phyloP scores from a whole-genome alignment of 2,113 vertebrate genomes.

The Lipophrys pholis region DNA sequence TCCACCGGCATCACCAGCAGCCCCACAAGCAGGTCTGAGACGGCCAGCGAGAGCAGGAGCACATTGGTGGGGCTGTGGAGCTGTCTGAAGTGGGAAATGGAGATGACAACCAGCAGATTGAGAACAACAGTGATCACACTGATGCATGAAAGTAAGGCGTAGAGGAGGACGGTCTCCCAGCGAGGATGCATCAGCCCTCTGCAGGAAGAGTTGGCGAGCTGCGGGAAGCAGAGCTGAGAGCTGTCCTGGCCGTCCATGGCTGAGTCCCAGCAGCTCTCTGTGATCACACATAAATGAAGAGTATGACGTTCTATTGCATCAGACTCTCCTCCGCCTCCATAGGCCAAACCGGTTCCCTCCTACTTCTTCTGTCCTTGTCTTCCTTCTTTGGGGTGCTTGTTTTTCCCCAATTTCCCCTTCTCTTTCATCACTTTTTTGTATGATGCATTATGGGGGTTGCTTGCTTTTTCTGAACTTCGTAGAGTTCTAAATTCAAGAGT shows the following conservation, averaged over 20 bases:
- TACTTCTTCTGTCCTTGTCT: neutral
- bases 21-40: conserved; percentile 73
- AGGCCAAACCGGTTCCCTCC: no score
- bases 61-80: conserved; percentile 79
- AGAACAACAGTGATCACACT: conserved; percentile 49
- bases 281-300: no score
- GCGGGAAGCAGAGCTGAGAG: conserved; percentile 56
- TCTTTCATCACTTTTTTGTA: neutral
- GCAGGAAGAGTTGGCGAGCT: conserved; percentile 53
- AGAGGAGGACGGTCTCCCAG: conserved; percentile 39
- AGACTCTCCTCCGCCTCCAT: neutral
- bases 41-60: conserved; percentile 78
- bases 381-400: neutral
- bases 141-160: conserved; percentile 41
- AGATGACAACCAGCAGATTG: conserved; percentile 66
- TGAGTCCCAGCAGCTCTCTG: conserved; percentile 6
- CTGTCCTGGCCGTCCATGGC: conserved; percentile 27
- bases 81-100: conserved; percentile 76
- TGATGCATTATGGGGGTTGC: conserved; percentile 35
- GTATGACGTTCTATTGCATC: conserved; percentile 5
- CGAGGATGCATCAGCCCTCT: conserved; percentile 5
- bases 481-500: neutral
- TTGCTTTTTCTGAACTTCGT: neutral
- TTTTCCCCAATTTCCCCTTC: neutral
- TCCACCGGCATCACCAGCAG: conserved; percentile 88